These are phyloP conservation scores for Cheiracanthium punctorium DNA, from an alignment of 2,888 invertebrate genomes.

Conservation along the genomic window DNA sequence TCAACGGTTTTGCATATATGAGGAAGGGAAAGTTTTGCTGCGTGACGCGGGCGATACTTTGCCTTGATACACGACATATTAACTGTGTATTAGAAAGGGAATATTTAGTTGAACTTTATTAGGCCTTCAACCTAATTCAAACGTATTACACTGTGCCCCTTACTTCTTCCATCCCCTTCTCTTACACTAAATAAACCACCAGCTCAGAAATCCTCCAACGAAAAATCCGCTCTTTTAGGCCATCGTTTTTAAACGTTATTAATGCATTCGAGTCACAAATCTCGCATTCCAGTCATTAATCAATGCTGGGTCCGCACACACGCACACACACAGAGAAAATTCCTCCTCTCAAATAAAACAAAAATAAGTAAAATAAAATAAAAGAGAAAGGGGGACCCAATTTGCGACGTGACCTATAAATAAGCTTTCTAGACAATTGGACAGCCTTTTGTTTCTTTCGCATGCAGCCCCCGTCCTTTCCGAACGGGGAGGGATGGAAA, in stretches of 20 bases:
- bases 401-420: conserved; percentile 58
- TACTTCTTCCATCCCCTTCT: too few relatives aligned
- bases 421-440: conserved; percentile 69
- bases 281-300: not conserved
- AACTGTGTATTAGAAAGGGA: too few relatives aligned
- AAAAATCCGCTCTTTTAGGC: not conserved
- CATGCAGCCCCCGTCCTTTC: conserved; percentile 62
- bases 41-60: too few relatives aligned
- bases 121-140: too few relatives aligned
- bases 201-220: too few relatives aligned
- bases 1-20: too few relatives aligned
- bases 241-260: conserved; percentile 5
- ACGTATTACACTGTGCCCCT: too few relatives aligned
- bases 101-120: too few relatives aligned
- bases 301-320: not conserved
- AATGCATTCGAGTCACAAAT: conserved; percentile 10
- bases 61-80: too few relatives aligned
- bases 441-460: conserved; percentile 66
- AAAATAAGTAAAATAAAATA: too few relatives aligned
- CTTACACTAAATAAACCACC: too few relatives aligned
- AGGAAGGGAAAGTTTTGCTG: too few relatives aligned
- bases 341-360: not conserved
- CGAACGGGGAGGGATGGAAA: conserved; percentile 10
- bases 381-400: not conserved
- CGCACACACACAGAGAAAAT: not conserved